A percentile compares a stretch with the other conserved stretches of the same genome.
These are phyloP conservation scores for Zalophus californianus DNA, from an alignment of 2,797 vertebrate genomes.

Conservation along the genomic window DNA sequence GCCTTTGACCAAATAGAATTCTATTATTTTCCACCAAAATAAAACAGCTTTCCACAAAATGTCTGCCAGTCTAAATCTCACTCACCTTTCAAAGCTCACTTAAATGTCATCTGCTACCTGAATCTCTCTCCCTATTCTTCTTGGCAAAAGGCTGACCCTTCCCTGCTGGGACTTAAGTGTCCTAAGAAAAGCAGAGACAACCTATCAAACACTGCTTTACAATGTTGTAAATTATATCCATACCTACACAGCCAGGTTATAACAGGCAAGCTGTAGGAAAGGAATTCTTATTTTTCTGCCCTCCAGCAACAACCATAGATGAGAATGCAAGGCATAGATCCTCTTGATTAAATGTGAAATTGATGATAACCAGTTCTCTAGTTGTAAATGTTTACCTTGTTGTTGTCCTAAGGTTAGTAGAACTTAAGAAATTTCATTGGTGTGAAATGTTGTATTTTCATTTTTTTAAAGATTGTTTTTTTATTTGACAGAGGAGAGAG, in stretches of 20 bases:
- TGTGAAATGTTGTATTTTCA: not conserved
- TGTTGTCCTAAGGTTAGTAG: not conserved
- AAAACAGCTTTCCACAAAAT: constrained; percentile 1
- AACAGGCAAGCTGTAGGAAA: not conserved
- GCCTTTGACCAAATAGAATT: not conserved
- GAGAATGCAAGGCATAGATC: not conserved
- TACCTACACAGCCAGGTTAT: not conserved
- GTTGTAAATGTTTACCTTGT: not conserved
- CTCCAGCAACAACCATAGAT: not conserved
- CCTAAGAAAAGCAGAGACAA: not conserved
- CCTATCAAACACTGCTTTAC: not conserved
- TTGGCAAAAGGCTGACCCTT: not conserved
- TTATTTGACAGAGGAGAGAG: not conserved
- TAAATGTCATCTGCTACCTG: not conserved
- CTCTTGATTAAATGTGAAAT: not conserved
- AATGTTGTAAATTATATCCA: not conserved
- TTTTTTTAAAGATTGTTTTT: not conserved
- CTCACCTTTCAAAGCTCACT: constrained; percentile 11
- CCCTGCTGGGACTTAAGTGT: not conserved
- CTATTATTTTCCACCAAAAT: not conserved
- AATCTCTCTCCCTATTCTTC: not conserved
- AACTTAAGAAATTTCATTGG: not conserved
- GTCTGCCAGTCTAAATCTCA: not conserved
- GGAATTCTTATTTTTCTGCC: not conserved
- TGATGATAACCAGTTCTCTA: not conserved